These are phyloP conservation scores for Crenuchus spilurus DNA, from an alignment of 2,797 vertebrate species.

Conservation along the genomic window DNA sequence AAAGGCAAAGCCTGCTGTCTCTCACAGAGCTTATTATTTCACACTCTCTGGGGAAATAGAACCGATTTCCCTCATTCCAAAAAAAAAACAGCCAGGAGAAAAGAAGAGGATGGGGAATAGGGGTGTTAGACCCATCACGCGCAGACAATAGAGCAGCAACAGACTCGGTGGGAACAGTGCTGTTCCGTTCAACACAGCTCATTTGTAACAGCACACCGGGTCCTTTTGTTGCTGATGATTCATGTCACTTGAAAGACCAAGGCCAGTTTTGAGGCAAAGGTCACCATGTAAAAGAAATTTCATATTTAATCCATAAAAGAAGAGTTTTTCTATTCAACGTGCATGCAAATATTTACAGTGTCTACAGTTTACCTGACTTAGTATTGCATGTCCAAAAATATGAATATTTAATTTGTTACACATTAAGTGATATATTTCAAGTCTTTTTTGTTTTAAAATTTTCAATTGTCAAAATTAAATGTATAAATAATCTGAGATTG, in stretches of 20 bases:
- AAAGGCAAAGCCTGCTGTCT: conserved; percentile 23
- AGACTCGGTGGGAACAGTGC: background rate
- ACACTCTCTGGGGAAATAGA: conserved; percentile 12
- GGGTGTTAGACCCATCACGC: conserved; percentile 10
- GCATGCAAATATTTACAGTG: too few species aligned
- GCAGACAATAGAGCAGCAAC: conserved; percentile 8
- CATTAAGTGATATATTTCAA: too few species aligned
- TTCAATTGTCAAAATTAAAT: too few species aligned
- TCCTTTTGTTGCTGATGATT: background rate
- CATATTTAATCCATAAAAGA: too few species aligned
- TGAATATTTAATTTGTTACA: too few species aligned
- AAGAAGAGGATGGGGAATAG: conserved; percentile 11
- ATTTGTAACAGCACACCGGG: conserved; percentile 10
- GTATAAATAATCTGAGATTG: too few species aligned
- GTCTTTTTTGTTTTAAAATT: too few species aligned
- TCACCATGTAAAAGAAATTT: too few species aligned
- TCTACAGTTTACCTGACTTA: too few species aligned
- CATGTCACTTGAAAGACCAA: conserved; percentile 2
- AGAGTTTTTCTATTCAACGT: too few species aligned
- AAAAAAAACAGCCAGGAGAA: conserved; percentile 1
- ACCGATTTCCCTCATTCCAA: background rate
- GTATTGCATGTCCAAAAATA: too few species aligned
- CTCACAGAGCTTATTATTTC: conserved; percentile 24
- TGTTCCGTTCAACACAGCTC: conserved; percentile 2
- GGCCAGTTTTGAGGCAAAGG: too few species aligned